Evolutionary conservation across 2,113 vertebrate species (phyloP), one percentile per base, ranked within the genome.

Genomic region (Raphicerus campestris): DNA sequence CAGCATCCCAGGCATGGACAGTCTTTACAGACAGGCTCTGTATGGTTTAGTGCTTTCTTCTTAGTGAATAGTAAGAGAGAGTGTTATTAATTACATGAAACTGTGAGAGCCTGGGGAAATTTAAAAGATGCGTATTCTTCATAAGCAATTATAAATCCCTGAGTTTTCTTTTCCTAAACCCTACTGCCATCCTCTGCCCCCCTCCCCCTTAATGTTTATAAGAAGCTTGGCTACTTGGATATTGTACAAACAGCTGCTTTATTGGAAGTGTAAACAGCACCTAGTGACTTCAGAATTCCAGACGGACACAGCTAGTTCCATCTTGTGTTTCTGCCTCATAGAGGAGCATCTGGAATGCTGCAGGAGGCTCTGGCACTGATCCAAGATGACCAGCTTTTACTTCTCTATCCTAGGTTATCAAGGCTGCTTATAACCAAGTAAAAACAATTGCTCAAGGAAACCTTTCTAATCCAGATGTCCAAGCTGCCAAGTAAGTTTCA

Each of bases 401-500:
- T 96, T 96, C 87, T 98, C 88, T 97, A 8, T 89, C 83, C 82
- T 93, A 99, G 99, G 99, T 99, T 47, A 99, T 99, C 96, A 99
- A 98, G 96, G 99, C 99, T 22, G 99, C 99, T 83, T 75, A 99
- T 56, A 98, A 98, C 87, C 99, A 99, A 98, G 98, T 99, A 53
- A 99, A 99, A 93, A 98, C 98, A 45, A 61, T 99, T 73, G 99
- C 99, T 92, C 98, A 99, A 83, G 99, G 99, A 1, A 98, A 97
- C 39, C 91, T 99, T 95, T 98, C 99, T 0, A 98, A 98, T n/a
- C 98, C 98, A 1, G 99, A 99, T 82, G 96, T 99, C 92, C 98
- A 98, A 85, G 97, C n/a, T 30, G 99, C 99, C 94, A 99, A 99
- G 99, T 99, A 98, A 99, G 99, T 99, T 26, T 22, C 4, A 24